Conservation (phyloP, 2,113 vertebrate genomes). For the Psittacara wagleri region DNA sequence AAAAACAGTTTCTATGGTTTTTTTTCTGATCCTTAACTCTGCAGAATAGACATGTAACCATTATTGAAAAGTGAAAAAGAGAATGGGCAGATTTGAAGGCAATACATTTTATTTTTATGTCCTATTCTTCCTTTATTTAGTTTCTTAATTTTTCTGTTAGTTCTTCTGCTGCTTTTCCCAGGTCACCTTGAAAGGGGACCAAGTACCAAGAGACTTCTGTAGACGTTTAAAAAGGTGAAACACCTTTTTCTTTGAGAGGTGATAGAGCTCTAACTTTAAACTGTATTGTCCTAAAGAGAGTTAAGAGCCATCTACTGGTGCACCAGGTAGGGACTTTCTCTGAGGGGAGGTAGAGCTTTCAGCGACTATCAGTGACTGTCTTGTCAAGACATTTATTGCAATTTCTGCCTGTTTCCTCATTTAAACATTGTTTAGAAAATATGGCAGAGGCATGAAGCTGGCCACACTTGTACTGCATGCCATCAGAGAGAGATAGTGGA, state of each 20-base stretch:
- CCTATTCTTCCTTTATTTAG: not conserved
- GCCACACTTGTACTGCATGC: not conserved
- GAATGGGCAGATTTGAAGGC: conserved; percentile 10
- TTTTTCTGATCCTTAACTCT: conserved; percentile 33
- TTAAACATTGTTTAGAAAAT: not conserved
- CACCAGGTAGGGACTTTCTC: not conserved
- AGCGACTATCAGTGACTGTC: not conserved
- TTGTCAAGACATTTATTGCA: fast-evolving
- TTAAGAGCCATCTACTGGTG: not conserved
- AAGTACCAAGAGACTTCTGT: not conserved
- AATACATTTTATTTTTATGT: conserved; percentile 53
- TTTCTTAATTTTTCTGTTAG: conserved; percentile 14
- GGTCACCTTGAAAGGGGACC: not conserved
- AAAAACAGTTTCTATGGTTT: conserved; percentile 59
- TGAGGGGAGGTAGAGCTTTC: not conserved
- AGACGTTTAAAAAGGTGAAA: not conserved
- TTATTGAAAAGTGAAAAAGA: conserved; percentile 40
- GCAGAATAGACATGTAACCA: not conserved
- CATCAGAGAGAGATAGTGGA: not conserved
- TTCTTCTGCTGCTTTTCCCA: not conserved
- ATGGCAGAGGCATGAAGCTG: not conserved
- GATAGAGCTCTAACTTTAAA: not conserved
- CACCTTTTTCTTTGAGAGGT: not conserved
- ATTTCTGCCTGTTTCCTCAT: not conserved
- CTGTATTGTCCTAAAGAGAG: not conserved